Evolutionary conservation across 2,888 invertebrate genomes (phyloP), one percentile per base, ranked within the genome.

Genomic region (Leptinotarsa haldemani): DNA sequence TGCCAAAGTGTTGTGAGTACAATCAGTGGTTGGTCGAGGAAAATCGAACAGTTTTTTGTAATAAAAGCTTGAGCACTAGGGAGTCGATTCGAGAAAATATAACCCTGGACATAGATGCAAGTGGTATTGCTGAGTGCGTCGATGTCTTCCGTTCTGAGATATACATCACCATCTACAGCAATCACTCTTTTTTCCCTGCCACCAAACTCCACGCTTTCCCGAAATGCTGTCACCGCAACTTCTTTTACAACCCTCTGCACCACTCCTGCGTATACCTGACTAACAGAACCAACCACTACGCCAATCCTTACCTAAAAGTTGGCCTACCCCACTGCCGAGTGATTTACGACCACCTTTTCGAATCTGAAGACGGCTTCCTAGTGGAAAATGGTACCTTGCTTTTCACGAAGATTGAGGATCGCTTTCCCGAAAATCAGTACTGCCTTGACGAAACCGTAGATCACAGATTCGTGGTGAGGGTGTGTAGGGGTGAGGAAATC

Each of bases 141-240:
- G 77, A 78, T 40, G 65, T 76, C 64, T 73, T 71, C 16, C 15
- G 66, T 13, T 48, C 65, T 13, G 69, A 63, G 40, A 69, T 76
- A 30, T 58, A 25, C 22, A 47, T 50, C 18, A 74, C 74, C 52
- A 58, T 56, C 22, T 71, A 56, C 50, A 16, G 12, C 13, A 53
- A 69, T n/a, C 7, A 50, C 13, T 9, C 52, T 3, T 71, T 71
- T 16, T n/a, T 50, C 16, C 56, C 22, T 4, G 22, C 20, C 3
- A 22, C 18, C 4, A 22, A 56, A 15, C 56, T 56, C 20, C 56
- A 61, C 15, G 63, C 65, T 69, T 79, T 80, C 65, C 78, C 79
- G 9, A 84, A 84, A 79, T 84, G 84, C 75, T 84, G 84, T 63
- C 83, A 83, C 7, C 50, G 74, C 7, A 70, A 76, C 63, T 79